Conservation (phyloP, 2,888 invertebrate species). For the Diaprepes abbreviatus region DNA sequence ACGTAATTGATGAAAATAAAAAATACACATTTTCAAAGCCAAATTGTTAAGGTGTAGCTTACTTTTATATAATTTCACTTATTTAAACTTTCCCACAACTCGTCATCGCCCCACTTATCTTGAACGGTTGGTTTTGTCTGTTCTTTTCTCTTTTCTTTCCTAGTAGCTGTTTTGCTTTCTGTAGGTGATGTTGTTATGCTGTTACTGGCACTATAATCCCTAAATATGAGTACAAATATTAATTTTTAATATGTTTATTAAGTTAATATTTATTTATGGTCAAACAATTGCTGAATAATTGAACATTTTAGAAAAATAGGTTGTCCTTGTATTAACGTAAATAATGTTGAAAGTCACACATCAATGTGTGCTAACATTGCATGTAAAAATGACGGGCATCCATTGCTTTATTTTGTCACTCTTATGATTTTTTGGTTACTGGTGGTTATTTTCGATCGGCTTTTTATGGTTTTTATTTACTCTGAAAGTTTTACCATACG, state of each 20-base stretch:
- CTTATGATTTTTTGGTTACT: too few relatives aligned
- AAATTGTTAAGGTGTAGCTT: background rate
- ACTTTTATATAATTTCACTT: constrained; percentile 66
- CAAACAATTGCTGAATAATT: too few relatives aligned
- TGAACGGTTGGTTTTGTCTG: constrained; percentile 61
- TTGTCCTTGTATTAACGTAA: too few relatives aligned
- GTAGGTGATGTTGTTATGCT: constrained; percentile 60
- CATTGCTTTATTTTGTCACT: too few relatives aligned
- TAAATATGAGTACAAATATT: constrained; percentile 27
- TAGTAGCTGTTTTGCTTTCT: constrained; percentile 53
- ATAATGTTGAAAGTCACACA: too few relatives aligned
- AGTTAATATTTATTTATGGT: too few relatives aligned
- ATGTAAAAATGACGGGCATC: too few relatives aligned
- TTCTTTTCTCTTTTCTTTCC: constrained; percentile 63
- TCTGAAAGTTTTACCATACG: too few relatives aligned
- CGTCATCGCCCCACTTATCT: constrained; percentile 72
- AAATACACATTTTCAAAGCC: background rate
- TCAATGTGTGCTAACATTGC: too few relatives aligned
- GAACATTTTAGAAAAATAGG: too few relatives aligned
- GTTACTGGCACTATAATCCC: constrained; percentile 57
- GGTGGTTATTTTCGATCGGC: too few relatives aligned
- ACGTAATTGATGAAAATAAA: background rate
- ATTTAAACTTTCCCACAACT: constrained; percentile 74
- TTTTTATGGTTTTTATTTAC: too few relatives aligned
- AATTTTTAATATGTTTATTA: background rate